Evolutionary conservation across 2,113 vertebrate genomes (phyloP).

Genomic region (Otocyon megalotis): DNA sequence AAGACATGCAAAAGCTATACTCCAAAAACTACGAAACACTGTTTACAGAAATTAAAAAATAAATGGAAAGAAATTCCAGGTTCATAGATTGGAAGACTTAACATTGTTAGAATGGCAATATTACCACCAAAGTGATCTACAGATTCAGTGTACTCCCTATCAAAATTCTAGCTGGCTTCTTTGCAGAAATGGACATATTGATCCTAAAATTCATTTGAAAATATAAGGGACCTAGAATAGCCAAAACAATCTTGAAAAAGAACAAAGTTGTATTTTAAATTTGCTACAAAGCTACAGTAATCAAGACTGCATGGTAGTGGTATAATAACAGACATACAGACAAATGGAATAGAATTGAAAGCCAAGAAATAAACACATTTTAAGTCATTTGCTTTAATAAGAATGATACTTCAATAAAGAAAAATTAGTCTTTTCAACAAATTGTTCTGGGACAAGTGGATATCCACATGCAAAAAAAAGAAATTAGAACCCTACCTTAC

Average conservation of each 20-base stretch:
- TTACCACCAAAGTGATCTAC: neutral
- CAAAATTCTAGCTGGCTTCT: conserved; percentile 9
- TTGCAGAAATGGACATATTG: neutral
- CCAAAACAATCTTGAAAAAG: neutral
- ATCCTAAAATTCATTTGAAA: neutral
- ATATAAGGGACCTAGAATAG: neutral
- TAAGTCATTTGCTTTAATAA: neutral
- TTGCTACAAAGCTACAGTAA: neutral
- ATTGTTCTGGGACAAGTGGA: neutral
- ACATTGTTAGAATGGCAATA: neutral
- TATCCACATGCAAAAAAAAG: neutral
- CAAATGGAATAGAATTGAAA: neutral
- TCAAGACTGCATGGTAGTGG: neutral
- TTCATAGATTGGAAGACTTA: neutral
- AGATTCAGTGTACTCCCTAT: neutral
- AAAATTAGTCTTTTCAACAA: neutral
- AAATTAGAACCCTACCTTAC: neutral
- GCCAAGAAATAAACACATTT: neutral
- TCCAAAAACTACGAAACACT: conserved; percentile 18
- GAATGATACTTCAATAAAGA: neutral
- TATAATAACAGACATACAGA: neutral
- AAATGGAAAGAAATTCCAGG: neutral
- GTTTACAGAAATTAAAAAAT: neutral
- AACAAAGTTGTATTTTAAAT: conserved; percentile 31
- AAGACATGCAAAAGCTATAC: neutral